Evolutionary conservation across 1,140 invertebrate species (phyloP), one percentile per base, ranked within the genome.

Genomic region (Gonatopus flavifemur): DNA sequence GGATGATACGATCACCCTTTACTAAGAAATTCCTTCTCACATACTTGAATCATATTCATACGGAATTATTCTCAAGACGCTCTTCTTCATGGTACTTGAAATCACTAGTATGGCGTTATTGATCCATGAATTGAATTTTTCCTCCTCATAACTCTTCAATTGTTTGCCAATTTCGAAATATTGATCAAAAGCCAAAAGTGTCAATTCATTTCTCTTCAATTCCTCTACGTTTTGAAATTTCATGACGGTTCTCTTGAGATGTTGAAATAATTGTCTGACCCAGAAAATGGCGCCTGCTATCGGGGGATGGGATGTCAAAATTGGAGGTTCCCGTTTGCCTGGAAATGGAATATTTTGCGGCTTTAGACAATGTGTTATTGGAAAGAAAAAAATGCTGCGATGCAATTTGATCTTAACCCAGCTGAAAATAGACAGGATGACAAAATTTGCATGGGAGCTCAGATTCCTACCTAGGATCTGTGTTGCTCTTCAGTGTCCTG

Each of bases 281-380:
- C 93, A 96, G 65, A 83, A 89, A 39, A 96, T 91, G 12, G 89
- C 82, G 15, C 93, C 92, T 16, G 89, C 84, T 13, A 86, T 79
- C 0, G 87, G 85, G 0, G 91, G 88, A 57, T 92, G 86, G 64
- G 93, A 84, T 36, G 85, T 84, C 10, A 88, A 79, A 10, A 93
- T 64, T 1, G 89, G 88, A 1, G 93, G 92, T 49, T 83, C 79
- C 51, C 85, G 49, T 83, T 82, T 69, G 81, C 81, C 86, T 91
- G 64, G 33, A 82, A 83, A 40, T 0, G 43, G 66, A 51, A 54
- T 41, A 30, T 15, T 6, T 28, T 28, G 25, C 6, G 12, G 12
- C 25, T 28, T n/a, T n/a, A n/a, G n/a, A n/a, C n/a, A n/a, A n/a
- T n/a, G n/a, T n/a, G n/a, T n/a, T n/a, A n/a, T n/a, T n/a, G n/a